Conservation (phyloP, 2,113 vertebrate genomes). For the Cryptotis parvus region DNA sequence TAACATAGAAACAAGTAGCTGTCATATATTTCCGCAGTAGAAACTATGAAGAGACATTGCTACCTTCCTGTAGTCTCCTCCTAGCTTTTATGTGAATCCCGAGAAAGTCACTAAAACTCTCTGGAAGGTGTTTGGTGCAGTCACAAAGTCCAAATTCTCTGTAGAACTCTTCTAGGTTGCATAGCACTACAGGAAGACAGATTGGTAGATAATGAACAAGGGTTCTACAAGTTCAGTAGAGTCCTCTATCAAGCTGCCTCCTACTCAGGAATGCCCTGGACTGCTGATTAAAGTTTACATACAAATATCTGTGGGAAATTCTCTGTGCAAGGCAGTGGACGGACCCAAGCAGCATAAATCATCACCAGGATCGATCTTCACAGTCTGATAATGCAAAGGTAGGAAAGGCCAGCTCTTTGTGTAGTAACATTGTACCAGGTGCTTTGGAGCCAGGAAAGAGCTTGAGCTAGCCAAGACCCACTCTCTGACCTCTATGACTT, state of each 20-base stretch:
- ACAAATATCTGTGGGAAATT: background rate
- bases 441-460: background rate
- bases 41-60: background rate
- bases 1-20: background rate
- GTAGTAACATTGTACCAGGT: background rate
- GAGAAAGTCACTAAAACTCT: background rate
- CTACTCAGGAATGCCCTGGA: background rate
- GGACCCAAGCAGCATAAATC: background rate
- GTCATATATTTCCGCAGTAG: background rate
- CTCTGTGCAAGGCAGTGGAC: background rate
- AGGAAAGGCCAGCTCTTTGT: background rate
- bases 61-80: too few relatives aligned
- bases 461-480: background rate
- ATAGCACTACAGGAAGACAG: background rate
- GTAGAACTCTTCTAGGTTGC: background rate
- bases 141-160: background rate
- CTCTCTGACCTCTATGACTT: background rate
- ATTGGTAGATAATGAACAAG: background rate
- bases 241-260: background rate
- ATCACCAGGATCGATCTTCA: background rate
- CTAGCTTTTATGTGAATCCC: background rate
- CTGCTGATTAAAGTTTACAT: background rate
- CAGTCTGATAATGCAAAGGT: background rate
- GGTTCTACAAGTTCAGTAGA: background rate
- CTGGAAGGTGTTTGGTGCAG: constrained; percentile 13